Evolutionary conservation across 2,113 vertebrate genomes (phyloP).

Genomic region (Triplophysa dalaica): DNA sequence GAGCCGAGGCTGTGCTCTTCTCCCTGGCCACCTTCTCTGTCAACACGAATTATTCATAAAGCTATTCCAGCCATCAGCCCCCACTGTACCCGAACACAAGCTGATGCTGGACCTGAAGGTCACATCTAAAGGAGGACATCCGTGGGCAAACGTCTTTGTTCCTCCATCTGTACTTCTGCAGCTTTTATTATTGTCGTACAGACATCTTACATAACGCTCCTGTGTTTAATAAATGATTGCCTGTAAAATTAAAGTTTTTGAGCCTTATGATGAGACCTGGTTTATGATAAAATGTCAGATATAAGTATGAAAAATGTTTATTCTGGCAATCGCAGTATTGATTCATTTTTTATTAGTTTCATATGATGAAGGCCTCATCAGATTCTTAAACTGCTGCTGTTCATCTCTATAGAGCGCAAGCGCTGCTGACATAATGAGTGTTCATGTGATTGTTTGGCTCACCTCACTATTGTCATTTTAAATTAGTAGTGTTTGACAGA

Average conservation of each 20-base stretch:
- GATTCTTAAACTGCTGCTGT: conserved; percentile 16
- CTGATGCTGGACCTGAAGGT: conserved; percentile 39
- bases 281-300: not conserved
- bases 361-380: conserved; percentile 26
- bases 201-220: not conserved
- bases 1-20: conserved; percentile 47
- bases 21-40: conserved; percentile 48
- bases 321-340: not conserved
- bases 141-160: not conserved
- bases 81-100: conserved; percentile 13
- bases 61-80: conserved; percentile 29
- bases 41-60: conserved; percentile 57
- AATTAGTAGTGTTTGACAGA: conserved; percentile 53
- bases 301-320: not conserved
- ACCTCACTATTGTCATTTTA: conserved; percentile 43
- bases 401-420: conserved; percentile 14
- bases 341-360: conserved; percentile 9
- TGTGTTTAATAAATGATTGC: not conserved
- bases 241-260: no score
- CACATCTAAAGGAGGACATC: conserved; percentile 23
- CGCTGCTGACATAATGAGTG: conserved; percentile 11
- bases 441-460: conserved; percentile 31
- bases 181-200: conserved; percentile 8
- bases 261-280: not conserved
- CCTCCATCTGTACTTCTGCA: not conserved